Percentiles rank a stretch among this genome's conserved stretches.
Conservation (phyloP, 2,888 invertebrate species). For the Ashinkailepas kermadecensis region DNA sequence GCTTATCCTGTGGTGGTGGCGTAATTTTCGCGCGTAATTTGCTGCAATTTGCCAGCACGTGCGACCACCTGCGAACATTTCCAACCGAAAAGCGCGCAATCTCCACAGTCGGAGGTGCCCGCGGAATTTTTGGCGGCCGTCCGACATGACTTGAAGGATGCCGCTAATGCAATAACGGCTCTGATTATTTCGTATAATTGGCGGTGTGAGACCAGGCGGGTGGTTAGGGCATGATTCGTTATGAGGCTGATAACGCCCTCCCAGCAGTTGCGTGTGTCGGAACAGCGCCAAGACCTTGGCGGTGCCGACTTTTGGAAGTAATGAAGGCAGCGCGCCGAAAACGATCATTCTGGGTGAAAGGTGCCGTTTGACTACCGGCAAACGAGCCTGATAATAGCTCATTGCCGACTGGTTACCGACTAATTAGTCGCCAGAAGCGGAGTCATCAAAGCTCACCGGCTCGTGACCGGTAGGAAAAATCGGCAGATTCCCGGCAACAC, state of each 20-base stretch:
- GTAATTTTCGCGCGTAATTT: not conserved
- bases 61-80: not conserved
- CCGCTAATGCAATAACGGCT: not conserved
- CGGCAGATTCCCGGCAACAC: no score
- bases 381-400: not conserved
- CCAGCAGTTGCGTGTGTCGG: not conserved
- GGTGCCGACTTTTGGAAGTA: not conserved
- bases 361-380: not conserved
- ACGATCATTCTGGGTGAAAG: not conserved
- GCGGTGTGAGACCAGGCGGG: not conserved
- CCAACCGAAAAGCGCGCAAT: not conserved
- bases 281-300: not conserved
- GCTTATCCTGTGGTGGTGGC: not conserved
- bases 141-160: not conserved
- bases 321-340: not conserved
- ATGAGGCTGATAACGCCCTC: not conserved
- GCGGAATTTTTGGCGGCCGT: not conserved
- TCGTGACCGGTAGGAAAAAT: no score
- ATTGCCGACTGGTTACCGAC: not conserved
- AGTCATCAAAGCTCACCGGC: not conserved
- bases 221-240: not conserved
- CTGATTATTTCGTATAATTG: slow-evolving; percentile 2
- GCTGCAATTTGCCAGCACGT: slow-evolving; percentile 1
- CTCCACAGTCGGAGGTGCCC: not conserved
- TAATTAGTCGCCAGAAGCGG: not conserved